Percentiles rank a stretch among this genome's conserved stretches.
Evolutionary conservation across 2,113 vertebrate genomes (phyloP).

Genomic region (Coptodon rendalli): DNA sequence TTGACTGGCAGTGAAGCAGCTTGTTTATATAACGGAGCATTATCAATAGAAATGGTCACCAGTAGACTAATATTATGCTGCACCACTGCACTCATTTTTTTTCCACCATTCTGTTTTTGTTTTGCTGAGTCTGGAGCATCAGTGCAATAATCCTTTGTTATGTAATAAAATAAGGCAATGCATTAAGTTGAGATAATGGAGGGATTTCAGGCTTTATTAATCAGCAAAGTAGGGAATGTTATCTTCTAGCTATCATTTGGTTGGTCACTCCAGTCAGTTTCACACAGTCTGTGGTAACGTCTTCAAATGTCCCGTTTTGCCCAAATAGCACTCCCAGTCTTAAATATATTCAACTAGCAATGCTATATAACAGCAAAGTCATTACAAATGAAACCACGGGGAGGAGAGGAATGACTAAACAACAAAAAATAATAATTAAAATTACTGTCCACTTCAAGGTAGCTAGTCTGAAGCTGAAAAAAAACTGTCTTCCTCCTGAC

Average conservation of each 20-base stretch:
- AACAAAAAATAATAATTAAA: background rate
- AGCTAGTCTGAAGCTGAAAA: background rate
- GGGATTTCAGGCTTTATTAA: background rate
- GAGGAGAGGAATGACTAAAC: background rate
- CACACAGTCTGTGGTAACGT: background rate
- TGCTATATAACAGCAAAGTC: background rate
- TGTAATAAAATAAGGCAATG: conserved; percentile 3
- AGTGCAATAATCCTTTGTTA: conserved; percentile 18
- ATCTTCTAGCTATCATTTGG: background rate
- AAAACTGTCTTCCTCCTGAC: background rate
- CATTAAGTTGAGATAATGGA: conserved; percentile 7
- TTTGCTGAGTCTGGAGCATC: background rate
- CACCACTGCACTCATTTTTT: background rate
- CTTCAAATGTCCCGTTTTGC: background rate
- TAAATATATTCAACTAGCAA: background rate
- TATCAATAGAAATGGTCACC: conserved; percentile 23
- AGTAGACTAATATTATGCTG: background rate
- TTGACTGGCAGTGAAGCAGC: conserved; percentile 24
- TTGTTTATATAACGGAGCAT: conserved; percentile 17
- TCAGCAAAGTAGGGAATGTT: background rate
- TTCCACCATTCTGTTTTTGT: conserved; percentile 12
- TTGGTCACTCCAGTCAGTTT: background rate
- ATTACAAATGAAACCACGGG: background rate
- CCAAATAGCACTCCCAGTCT: background rate
- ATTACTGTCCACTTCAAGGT: background rate